phyloP scores from a whole-genome alignment of 2,797 vertebrate species.

The Echeneis naucrates region DNA sequence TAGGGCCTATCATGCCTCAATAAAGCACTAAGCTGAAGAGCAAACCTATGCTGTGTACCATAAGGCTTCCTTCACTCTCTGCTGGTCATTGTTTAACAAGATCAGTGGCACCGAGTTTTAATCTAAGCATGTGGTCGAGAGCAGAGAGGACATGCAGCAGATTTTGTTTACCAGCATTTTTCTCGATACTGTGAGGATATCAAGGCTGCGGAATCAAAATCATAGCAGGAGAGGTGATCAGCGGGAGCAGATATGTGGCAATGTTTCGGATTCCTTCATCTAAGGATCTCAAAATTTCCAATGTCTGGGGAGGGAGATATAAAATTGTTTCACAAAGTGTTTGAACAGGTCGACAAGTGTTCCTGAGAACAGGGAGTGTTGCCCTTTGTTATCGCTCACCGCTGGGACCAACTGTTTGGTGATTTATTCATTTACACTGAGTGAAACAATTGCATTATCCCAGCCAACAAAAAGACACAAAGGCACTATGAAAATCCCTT shows the following conservation, averaged over 20 bases:
- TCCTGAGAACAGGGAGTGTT: constrained; percentile 64
- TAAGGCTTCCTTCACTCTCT: constrained; percentile 69
- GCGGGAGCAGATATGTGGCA: constrained; percentile 14
- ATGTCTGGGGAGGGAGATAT: constrained; percentile 56
- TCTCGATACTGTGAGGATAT: constrained; percentile 29
- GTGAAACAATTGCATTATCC: constrained; percentile 84
- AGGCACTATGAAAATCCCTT: constrained; percentile 79
- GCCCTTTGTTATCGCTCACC: constrained; percentile 68
- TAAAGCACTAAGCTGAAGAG: constrained; percentile 77
- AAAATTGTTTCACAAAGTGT: constrained; percentile 73
- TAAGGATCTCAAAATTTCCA: constrained; percentile 29
- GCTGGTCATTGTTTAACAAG: constrained; percentile 73
- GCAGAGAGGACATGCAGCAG: constrained; percentile 30
- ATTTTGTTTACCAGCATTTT: constrained; percentile 45
- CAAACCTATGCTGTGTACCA: constrained; percentile 76
- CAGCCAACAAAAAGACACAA: constrained; percentile 80
- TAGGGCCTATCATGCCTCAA: constrained; percentile 78
- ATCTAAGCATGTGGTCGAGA: constrained; percentile 60
- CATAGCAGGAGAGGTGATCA: constrained; percentile 10
- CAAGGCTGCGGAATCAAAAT: constrained; percentile 30
- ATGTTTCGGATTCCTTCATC: constrained; percentile 15
- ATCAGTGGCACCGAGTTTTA: constrained; percentile 63
- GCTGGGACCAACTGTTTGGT: constrained; percentile 64
- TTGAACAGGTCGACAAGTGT: constrained; percentile 73
- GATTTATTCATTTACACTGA: constrained; percentile 85